A percentile compares a stretch with the other conserved stretches of the same genome.
These are phyloP conservation scores for Mamestra configurata DNA, from an alignment of 1,140 invertebrate genomes.

Conservation along the genomic window DNA sequence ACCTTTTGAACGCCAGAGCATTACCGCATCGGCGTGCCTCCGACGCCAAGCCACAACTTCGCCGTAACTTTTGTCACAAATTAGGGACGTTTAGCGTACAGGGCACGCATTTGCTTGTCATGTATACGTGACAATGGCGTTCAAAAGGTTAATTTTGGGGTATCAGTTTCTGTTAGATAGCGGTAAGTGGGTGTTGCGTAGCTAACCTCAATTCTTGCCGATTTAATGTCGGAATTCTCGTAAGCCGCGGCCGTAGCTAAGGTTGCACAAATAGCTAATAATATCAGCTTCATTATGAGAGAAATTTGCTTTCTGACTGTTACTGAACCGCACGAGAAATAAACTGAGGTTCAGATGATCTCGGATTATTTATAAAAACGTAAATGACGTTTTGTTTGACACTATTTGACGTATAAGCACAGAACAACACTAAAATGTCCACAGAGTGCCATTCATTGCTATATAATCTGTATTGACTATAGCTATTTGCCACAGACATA, in stretches of 20 bases:
- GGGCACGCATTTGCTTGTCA: too few relatives aligned
- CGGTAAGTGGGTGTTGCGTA: neutral
- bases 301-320: neutral
- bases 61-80: too few relatives aligned
- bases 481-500: too few relatives aligned
- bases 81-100: too few relatives aligned
- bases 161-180: too few relatives aligned
- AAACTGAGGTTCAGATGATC: neutral
- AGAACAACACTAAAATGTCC: too few relatives aligned
- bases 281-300: constrained; percentile 23
- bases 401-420: neutral
- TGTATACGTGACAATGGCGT: too few relatives aligned
- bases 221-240: constrained; percentile 73
- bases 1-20: too few relatives aligned
- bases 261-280: constrained; percentile 49
- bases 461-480: too few relatives aligned
- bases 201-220: constrained; percentile 80
- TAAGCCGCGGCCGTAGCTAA: constrained; percentile 58
- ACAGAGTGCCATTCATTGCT: too few relatives aligned
- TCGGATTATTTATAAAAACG: neutral
- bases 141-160: neutral
- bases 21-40: too few relatives aligned
- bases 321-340: neutral
- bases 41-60: too few relatives aligned
- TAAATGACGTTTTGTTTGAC: neutral